Evolutionary conservation across 1,140 invertebrate species (phyloP), one percentile per base, ranked within the genome.

Genomic region (Camponotus pennsylvanicus): DNA sequence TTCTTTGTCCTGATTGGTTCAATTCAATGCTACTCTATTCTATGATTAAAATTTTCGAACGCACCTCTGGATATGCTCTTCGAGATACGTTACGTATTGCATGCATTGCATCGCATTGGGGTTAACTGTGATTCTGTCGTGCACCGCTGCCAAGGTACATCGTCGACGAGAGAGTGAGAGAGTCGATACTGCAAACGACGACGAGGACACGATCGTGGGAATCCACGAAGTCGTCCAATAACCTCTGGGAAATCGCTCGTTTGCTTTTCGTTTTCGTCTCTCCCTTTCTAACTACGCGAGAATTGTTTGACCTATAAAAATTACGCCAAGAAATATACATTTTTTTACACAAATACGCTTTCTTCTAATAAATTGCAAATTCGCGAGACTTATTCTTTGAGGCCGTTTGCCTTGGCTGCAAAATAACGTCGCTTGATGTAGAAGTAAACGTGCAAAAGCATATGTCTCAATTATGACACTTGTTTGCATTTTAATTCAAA

Each of bases 91-190:
- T 82, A 66, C 87, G 84, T 84, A 27, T 77, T 85, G 49, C 1
- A 45, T 1, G 42, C 42, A 45, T 45, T 45, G 88, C 49, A 80
- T 76, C 78, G 86, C 84, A 73, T 89, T 89, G 78, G 88, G 88
- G 78, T 89, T 89, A 75, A 86, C 73, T 84, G 66, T 59, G 88
- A 86, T 77, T 89, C 86, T 61, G 64, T 45, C 32, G 75, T 42
- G 61, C 76, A 77, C 69, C 83, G 75, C 75, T 89, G 85, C 52
- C 85, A 59, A 83, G 78, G 52, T 89, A 83, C n/a, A 27, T 18
- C 37, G 34, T 37, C 42, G 69, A 75, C 37, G 59, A 37, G n/a
- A 73, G 32, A 21, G 52, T 45, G 59, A 37, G n/a, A 73, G 32
- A 21, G 52, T 45, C 57, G 49, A 13, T 27, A 13, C 27, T 27